These are phyloP conservation scores for Thera britannica DNA, from an alignment of 2,888 invertebrate genomes.

Conservation along the genomic window DNA sequence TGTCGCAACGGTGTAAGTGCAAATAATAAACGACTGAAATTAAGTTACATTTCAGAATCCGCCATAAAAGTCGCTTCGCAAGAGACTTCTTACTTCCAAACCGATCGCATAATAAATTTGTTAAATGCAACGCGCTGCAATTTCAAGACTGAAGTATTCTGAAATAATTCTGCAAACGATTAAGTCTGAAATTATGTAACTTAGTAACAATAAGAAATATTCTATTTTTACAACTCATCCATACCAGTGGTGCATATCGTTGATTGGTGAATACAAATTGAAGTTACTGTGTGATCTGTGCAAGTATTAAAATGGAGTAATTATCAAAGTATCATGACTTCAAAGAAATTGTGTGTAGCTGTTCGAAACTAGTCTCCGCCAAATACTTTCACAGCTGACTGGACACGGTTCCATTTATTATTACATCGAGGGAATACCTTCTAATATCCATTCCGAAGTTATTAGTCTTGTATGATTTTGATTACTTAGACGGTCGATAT, in stretches of 20 bases:
- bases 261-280: conserved; percentile 58
- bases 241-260: conserved; percentile 85
- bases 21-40: conserved; percentile 34
- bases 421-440: conserved; percentile 48
- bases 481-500: conserved; percentile 58
- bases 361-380: conserved; percentile 22
- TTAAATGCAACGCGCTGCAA: conserved; percentile 49
- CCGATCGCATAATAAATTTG: conserved; percentile 47
- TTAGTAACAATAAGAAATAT: conserved; percentile 54
- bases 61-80: conserved; percentile 51
- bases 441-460: conserved; percentile 55
- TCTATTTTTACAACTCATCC: conserved; percentile 77
- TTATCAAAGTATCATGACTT: conserved; percentile 16
- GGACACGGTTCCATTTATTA: conserved; percentile 43
- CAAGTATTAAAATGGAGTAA: conserved; percentile 8
- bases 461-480: conserved; percentile 65
- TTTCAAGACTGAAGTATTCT: conserved; percentile 42
- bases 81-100: conserved; percentile 44
- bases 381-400: conserved; percentile 30
- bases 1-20: conserved; percentile 8
- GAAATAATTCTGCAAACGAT: conserved; percentile 1
- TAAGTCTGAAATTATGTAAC: conserved; percentile 2
- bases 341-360: conserved; percentile 39
- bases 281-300: conserved; percentile 60
- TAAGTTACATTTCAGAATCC: conserved; percentile 46